Conservation (phyloP, 1,140 invertebrate species). For the Cydia splendana region DNA sequence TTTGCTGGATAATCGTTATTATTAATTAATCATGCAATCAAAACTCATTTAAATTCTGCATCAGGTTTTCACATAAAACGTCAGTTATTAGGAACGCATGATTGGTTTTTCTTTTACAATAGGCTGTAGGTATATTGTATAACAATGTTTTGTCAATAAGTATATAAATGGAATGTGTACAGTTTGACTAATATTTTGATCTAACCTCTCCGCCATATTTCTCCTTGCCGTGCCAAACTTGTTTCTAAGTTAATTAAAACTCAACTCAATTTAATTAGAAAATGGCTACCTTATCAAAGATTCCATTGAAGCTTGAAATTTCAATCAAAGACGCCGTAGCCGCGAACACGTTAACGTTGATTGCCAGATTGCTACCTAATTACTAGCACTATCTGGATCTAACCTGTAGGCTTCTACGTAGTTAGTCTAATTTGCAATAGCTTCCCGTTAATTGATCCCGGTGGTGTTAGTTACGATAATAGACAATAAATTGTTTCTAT, state of each 20-base stretch:
- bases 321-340: conserved; percentile 29
- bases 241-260: background rate
- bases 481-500: conserved; percentile 75
- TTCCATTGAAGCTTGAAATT: conserved; percentile 27
- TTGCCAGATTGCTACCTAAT: conserved; percentile 34
- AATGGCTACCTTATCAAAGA: conserved; percentile 12
- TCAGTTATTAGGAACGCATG: too few species aligned
- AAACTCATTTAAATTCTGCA: too few species aligned
- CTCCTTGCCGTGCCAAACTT: background rate
- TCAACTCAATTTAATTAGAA: conserved; percentile 7
- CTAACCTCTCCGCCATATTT: background rate
- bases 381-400: conserved; percentile 53
- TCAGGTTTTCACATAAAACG: too few species aligned
- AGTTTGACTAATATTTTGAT: background rate
- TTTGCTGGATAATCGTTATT: too few species aligned
- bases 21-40: too few species aligned
- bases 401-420: conserved; percentile 50
- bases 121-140: too few species aligned
- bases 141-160: too few species aligned
- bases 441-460: conserved; percentile 75
- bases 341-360: conserved; percentile 29
- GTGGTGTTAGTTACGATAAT: conserved; percentile 70
- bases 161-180: too few species aligned
- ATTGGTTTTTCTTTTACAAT: too few species aligned
- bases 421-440: conserved; percentile 75